Evolutionary conservation across 2,113 vertebrate species (phyloP).

Genomic region (Spilogale gracilis): DNA sequence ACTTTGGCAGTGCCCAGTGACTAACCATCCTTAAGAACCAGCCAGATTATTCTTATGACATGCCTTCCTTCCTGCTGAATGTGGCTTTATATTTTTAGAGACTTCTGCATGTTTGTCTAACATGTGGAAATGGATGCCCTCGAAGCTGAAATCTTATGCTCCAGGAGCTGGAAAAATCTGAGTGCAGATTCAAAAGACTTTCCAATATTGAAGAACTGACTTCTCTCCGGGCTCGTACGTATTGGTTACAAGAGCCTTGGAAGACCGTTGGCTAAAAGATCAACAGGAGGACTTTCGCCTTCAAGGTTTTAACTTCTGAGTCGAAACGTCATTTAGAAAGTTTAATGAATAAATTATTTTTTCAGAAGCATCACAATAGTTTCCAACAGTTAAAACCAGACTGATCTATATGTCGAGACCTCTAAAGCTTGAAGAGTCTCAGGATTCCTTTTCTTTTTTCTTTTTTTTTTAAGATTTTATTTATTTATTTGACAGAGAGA

Average conservation of each 20-base stretch:
- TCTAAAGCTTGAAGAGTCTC: not conserved
- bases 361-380: not conserved
- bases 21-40: constrained; percentile 75
- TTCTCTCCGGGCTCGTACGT: not conserved
- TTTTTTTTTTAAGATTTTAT: too few species aligned
- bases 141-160: constrained; percentile 28
- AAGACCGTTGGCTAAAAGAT: not conserved
- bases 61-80: constrained; percentile 62
- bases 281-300: not conserved
- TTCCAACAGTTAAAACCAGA: not conserved
- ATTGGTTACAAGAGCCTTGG: not conserved
- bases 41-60: constrained; percentile 71
- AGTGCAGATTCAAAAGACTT: not conserved
- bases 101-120: constrained; percentile 28
- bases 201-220: not conserved
- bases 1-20: constrained; percentile 66
- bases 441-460: not conserved
- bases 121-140: not conserved
- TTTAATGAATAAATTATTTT: not conserved
- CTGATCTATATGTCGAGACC: not conserved
- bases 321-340: not conserved
- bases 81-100: constrained; percentile 73
- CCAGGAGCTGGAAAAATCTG: constrained; percentile 52
- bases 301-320: not conserved
- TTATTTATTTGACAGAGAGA: too few species aligned